Conservation (phyloP, 2,888 invertebrate genomes). For the Tuberolachnus salignus region DNA sequence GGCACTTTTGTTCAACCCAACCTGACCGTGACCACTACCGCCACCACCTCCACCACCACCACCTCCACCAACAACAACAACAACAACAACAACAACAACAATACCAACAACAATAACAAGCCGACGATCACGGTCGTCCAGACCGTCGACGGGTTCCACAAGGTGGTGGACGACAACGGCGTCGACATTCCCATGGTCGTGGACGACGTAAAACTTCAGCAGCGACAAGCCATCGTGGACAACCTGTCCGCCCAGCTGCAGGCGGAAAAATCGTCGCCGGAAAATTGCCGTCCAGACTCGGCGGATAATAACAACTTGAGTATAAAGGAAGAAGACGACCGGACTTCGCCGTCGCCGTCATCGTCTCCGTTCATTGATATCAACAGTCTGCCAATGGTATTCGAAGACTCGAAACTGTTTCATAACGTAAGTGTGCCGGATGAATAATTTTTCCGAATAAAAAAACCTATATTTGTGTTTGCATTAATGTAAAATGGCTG, state of each 20-base stretch:
- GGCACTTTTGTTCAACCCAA: constrained; percentile 63
- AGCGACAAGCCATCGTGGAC: neutral
- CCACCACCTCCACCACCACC: too few relatives aligned
- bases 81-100: constrained; percentile 49
- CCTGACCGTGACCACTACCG: constrained; percentile 46
- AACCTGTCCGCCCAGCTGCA: neutral
- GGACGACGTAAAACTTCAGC: constrained; percentile 32
- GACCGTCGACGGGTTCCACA: constrained; percentile 39
- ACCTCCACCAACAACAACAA: too few relatives aligned
- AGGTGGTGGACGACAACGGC: constrained; percentile 20
- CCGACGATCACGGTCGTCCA: constrained; percentile 50
- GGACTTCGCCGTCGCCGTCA: neutral
- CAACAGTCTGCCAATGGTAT: constrained; percentile 47
- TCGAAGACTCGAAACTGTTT: constrained; percentile 48
- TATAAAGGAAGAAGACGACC: neutral
- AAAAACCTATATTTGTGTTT: too few relatives aligned
- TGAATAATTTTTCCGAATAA: too few relatives aligned
- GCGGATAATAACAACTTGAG: constrained; percentile 4
- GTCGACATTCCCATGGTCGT: constrained; percentile 47
- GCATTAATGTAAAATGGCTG: too few relatives aligned
- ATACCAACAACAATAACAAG: constrained; percentile 34
- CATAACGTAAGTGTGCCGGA: constrained; percentile 36
- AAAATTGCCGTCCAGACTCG: neutral
- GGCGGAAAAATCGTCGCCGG: neutral
- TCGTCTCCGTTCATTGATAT: constrained; percentile 49